Base-by-base conservation (phyloP, 2,113 vertebrate genomes). In the Eonycteris spelaea region DNA sequence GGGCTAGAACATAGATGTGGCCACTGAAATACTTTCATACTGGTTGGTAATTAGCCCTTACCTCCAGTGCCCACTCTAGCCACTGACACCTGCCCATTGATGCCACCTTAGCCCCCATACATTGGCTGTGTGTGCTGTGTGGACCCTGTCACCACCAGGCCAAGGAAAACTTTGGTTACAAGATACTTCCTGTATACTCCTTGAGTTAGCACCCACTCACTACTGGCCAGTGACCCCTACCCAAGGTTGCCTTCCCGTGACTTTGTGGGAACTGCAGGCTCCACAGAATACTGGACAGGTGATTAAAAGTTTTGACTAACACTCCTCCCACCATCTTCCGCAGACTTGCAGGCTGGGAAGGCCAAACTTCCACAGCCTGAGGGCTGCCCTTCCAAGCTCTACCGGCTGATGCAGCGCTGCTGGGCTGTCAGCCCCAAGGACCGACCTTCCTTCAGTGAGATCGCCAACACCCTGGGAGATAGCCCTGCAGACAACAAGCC, bases 361-460 rank as follows among this genome's bases (percentile, higher is more conserved):
- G 98, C 98, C 90, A 99, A 99, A 97, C 99, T 99, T 26, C 98
- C 98, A 0, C 98, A 98, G 15, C 99, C 99, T 0, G 99, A 99
- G 22, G 99, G 99, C 90, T 99, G 99, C 93, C 99, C 99, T 10
- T 99, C 99, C 61, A 99, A 99, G 97, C 98, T 99, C 43, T 98
- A 99, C 98, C 99, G 99, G 98, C 98, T 99, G 97, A 99, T 99
- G 99, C 98, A 98, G 71, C 99, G 99, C 97, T 99, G 99, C 98
- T 99, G 99, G 99, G 99, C 99, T 3, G 97, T 98, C 77, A 99
- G 99, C 97, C 99, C 99, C 21, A 99, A 99, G 97, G 99, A 99
- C 92, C 99, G 99, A 21, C 99, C 99, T 12, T 99, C 99, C 78
- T 99, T 99, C 98, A 99, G 99, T 0, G 99, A 99, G 97, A 98